Percentiles rank a stretch among this genome's conserved stretches.
Conservation (phyloP, 1,140 invertebrate genomes). For the Pollicipes pollicipes region DNA sequence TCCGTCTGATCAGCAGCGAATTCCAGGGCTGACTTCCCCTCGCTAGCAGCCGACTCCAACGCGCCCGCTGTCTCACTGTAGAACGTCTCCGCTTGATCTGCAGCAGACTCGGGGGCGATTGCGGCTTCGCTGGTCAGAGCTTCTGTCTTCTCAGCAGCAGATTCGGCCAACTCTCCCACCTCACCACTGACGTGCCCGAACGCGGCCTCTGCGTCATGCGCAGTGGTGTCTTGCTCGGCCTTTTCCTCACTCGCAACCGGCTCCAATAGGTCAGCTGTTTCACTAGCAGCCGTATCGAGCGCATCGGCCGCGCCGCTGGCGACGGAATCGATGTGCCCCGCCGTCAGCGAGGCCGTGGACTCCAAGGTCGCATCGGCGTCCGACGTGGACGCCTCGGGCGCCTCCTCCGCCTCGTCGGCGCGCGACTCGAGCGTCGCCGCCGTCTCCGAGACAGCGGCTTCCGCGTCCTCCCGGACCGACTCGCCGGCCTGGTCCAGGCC, state of each 20-base stretch:
- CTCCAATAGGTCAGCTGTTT: neutral
- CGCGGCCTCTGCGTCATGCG: neutral
- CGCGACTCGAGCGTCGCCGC: neutral
- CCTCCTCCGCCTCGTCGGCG: neutral
- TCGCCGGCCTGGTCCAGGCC: neutral
- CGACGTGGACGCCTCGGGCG: neutral
- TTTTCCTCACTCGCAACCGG: neutral
- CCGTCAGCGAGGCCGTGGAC: neutral
- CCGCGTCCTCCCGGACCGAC: neutral
- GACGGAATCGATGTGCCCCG: neutral
- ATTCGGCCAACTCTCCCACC: neutral
- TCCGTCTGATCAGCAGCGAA: no score
- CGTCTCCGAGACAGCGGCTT: neutral
- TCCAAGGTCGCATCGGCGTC: neutral
- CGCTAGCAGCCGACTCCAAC: no score
- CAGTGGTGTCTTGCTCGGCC: neutral
- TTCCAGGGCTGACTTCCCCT: no score
- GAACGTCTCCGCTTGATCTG: neutral
- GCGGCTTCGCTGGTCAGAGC: no score
- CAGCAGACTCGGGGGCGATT: neutral
- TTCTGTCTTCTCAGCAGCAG: neutral
- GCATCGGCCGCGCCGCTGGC: no score
- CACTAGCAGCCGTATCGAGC: neutral
- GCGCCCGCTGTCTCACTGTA: neutral
- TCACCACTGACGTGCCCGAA: neutral